A percentile compares a stretch with the other conserved stretches of the same genome.
Conservation (phyloP, 2,113 vertebrate genomes). For the Phodopus roborovskii region DNA sequence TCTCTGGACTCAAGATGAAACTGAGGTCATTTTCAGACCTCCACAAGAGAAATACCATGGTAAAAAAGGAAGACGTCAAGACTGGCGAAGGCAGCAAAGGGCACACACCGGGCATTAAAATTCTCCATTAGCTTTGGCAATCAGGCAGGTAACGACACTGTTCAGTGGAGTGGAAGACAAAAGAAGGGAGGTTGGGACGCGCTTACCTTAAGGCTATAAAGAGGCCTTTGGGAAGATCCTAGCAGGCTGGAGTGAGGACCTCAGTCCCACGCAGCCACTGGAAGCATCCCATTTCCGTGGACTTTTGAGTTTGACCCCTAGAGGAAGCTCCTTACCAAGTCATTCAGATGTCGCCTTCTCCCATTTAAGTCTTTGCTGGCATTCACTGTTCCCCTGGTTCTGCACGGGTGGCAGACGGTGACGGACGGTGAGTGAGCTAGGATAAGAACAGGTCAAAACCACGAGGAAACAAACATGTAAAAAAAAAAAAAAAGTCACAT, state of each 20-base stretch:
- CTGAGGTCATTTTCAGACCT: background rate
- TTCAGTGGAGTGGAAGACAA: background rate
- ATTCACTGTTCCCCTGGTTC: background rate
- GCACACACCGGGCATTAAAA: background rate
- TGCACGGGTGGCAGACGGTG: background rate
- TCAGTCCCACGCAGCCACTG: background rate
- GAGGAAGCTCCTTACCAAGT: background rate
- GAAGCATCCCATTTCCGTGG: background rate
- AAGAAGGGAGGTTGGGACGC: background rate
- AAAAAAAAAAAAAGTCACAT: background rate
- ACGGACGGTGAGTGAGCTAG: background rate
- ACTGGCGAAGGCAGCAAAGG: background rate
- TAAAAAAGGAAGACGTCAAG: background rate
- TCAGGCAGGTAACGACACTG: background rate
- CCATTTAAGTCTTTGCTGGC: background rate
- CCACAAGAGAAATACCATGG: background rate
- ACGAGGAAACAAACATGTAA: background rate
- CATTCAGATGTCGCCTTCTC: background rate
- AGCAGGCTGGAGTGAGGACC: background rate
- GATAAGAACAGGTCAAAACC: slow-evolving; percentile 12
- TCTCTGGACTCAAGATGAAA: background rate
- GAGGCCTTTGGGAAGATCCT: background rate
- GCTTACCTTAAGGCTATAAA: background rate
- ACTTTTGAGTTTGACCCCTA: background rate
- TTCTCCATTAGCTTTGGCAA: slow-evolving; percentile 55